phyloP scores from a whole-genome alignment of 2,113 vertebrate species.

The Tringa solitaria region DNA sequence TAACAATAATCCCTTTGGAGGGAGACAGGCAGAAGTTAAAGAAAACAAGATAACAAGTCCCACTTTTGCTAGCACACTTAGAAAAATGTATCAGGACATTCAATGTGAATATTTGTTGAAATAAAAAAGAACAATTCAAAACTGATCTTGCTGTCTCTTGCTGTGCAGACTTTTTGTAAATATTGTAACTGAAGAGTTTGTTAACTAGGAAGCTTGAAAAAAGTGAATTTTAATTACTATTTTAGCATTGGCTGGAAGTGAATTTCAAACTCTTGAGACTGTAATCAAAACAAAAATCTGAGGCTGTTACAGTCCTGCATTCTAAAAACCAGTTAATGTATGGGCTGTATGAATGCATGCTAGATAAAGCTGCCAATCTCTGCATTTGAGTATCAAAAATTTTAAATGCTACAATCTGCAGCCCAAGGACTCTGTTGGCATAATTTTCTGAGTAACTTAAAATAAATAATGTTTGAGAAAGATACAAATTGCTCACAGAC shows the following conservation, averaged over 20 bases:
- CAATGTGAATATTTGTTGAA: background rate
- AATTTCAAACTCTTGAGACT: background rate
- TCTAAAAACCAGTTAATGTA: background rate
- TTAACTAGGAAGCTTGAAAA: background rate
- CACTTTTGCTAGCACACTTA: background rate
- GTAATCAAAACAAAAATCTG: background rate
- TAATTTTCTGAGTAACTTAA: background rate
- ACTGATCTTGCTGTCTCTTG: background rate
- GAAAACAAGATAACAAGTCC: background rate
- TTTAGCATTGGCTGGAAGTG: background rate
- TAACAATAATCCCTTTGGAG: background rate
- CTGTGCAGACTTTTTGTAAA: background rate
- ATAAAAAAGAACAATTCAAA: background rate
- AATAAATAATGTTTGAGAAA: background rate
- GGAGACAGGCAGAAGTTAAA: background rate
- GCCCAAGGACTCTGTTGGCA: background rate
- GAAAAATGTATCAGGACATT: background rate
- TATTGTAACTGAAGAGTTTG: background rate
- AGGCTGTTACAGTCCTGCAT: background rate
- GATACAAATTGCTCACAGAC: background rate
- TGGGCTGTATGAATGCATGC: background rate
- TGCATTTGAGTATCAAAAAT: background rate
- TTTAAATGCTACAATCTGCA: background rate
- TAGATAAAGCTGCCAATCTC: background rate
- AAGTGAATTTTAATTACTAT: background rate